These are phyloP conservation scores for Dendrolimus punctatus DNA, from an alignment of 1,140 invertebrate species.

Conservation along the genomic window DNA sequence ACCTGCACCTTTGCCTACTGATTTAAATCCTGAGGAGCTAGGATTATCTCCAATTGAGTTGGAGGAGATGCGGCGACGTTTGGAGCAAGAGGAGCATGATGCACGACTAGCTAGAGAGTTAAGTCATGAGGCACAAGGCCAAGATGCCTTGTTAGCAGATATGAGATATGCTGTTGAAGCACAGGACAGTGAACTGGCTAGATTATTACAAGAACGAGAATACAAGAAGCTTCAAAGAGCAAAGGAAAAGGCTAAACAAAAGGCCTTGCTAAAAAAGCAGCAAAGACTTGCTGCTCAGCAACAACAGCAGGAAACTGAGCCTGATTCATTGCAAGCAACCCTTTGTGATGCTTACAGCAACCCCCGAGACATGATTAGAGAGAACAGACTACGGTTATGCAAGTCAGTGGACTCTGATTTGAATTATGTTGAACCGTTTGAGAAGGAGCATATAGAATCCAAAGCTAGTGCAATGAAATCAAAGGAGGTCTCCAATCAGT, in stretches of 20 bases:
- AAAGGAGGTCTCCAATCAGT: constrained; percentile 55
- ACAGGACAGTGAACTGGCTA: constrained; percentile 92
- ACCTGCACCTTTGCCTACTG: constrained; percentile 22
- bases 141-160: constrained; percentile 79
- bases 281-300: constrained; percentile 45
- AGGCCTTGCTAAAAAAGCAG: constrained; percentile 57
- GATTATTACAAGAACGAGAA: constrained; percentile 89
- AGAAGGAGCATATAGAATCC: constrained; percentile 61
- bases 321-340: constrained; percentile 31
- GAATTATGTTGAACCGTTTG: constrained; percentile 65
- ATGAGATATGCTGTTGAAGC: constrained; percentile 88
- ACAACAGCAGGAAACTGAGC: constrained; percentile 16
- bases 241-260: constrained; percentile 62
- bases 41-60: constrained; percentile 73
- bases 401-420: constrained; percentile 65
- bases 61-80: constrained; percentile 70
- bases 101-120: constrained; percentile 73
- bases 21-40: constrained; percentile 63
- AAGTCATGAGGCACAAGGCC: constrained; percentile 74
- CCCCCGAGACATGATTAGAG: constrained; percentile 50
- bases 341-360: constrained; percentile 64
- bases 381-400: constrained; percentile 47
- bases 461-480: constrained; percentile 57
- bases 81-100: constrained; percentile 76
- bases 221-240: constrained; percentile 62